Evolutionary conservation across 2,797 vertebrate species (phyloP), one percentile per base, ranked within the genome.

Genomic region (Pipistrellus pipistrellus): DNA sequence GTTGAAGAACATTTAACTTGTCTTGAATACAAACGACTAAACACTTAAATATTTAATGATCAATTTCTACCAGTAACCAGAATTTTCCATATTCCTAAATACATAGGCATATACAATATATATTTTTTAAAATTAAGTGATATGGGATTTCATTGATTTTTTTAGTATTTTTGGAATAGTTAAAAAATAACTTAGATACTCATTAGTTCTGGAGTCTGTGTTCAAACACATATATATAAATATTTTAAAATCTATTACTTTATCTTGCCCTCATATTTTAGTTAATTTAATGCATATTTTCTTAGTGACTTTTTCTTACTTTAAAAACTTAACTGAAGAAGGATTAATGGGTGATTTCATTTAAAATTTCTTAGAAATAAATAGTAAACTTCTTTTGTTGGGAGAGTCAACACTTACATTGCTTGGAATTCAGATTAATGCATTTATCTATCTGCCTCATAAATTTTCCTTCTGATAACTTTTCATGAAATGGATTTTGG

Each of bases 11-110:
- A 6, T 95, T 96, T 95, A 82, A 93, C 57, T 95, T 95, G 66
- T 64, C 71, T 88, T 93, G 87, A 96, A 94, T 95, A 91, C 59
- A 93, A 96, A 96, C 59, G 59, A 76, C 51, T 88, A 94, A 85
- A 89, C 59, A 77, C 82, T 92, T 95, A 96, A 93, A 76, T 90
- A 85, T 48, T 69, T 64, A 94, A 44, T 72, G 44, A 85, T 59
- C 25, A 73, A 10, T 92, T 90, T 95, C 51, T 38, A 84, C 20
- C 53, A 96, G n/a, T 87, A 53, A 80, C 51, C 17, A 73, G 48
- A 14, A 51, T 83, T 90, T 92, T 69, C 38, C 30, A 38, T 87
- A 48, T 93, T 85, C 30, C 10, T 92, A 88, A 94, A 59, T 71
- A 64, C 32, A 77, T 55, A 55, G 9, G 44, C 48, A 88, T 73